Evolutionary conservation across 2,888 invertebrate genomes (phyloP), one percentile per base, ranked within the genome.

Genomic region (Drosophila sordidapex): DNA sequence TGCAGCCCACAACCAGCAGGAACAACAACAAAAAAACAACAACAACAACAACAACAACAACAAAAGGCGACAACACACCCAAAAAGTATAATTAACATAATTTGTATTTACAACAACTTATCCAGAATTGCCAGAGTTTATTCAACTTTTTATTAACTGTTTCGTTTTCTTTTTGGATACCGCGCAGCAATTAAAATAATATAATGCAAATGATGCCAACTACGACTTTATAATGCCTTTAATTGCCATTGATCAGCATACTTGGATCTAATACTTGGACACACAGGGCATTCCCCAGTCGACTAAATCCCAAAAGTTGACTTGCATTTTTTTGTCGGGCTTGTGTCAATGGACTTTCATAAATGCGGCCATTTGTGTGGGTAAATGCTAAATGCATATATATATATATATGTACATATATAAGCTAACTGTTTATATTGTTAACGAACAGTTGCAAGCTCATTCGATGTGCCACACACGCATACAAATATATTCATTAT

Each of bases 31-130:
- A 62, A 38, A 21, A 13, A n/a, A 10, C 3, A 43, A 4, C 59
- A 52, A 40, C 46, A 57, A 18, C 0, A 27, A 13, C 6, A 18
- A 18, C 15, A 48, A 15, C 52, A 60, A 48, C n/a, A 36, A 62
- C 35, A 21, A 13, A n/a, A 5, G 54, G 43, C 60, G 43, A 49
- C 40, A 62, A 62, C 61, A 62, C 66, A 70, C 60, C 59, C 57
- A 72, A 65, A 70, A 67, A 29, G 43, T 72, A 83, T 89, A 85
- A 89, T 89, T 87, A 87, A 77, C 89, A 89, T 82, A 89, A 85
- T 89, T 85, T 77, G 82, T 84, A 70, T 84, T 85, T 87, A 87
- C 85, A 85, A 79, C 83, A 77, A 87, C 89, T 87, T 87, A 82
- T 79, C 74, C 63, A 69, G 52, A 68, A 66, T 71, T 66, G 68